A percentile compares a stretch with the other conserved stretches of the same genome.
These are phyloP conservation scores for Noctua pronuba DNA, from an alignment of 2,888 invertebrate species.

Conservation along the genomic window DNA sequence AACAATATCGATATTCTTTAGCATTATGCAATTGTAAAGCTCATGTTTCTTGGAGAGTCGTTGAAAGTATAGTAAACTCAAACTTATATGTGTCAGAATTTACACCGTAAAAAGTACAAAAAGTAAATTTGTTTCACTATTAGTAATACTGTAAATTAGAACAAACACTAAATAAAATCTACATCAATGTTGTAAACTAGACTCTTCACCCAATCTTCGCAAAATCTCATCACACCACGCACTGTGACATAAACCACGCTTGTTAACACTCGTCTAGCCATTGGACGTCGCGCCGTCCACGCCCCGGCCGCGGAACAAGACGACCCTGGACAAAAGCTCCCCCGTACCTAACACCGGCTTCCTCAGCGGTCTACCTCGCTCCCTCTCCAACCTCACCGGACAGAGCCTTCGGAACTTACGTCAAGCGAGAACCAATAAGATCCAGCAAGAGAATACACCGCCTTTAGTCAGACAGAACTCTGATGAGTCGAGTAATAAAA, in stretches of 20 bases:
- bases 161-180: neutral
- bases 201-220: conserved; percentile 3
- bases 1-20: neutral
- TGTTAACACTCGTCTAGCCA: conserved; percentile 44
- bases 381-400: conserved; percentile 87
- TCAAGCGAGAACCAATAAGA: conserved; percentile 64
- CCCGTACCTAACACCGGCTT: conserved; percentile 77
- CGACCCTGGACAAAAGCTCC: conserved; percentile 43
- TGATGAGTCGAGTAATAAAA: conserved; percentile 75
- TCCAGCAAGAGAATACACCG: conserved; percentile 74
- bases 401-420: conserved; percentile 83
- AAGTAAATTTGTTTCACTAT: conserved; percentile 17
- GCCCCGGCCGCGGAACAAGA: conserved; percentile 51
- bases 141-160: conserved; percentile 22
- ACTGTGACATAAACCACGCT: conserved; percentile 57
- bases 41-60: neutral
- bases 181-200: conserved; percentile 6
- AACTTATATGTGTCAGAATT: conserved; percentile 4
- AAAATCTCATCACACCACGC: conserved; percentile 59
- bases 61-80: neutral
- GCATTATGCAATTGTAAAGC: neutral
- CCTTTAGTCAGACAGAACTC: conserved; percentile 81
- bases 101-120: neutral
- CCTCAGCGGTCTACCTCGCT: conserved; percentile 86
- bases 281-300: conserved; percentile 28